A percentile compares a stretch with the other conserved stretches of the same genome.
These are phyloP conservation scores for Pristis pectinata DNA, from an alignment of 2,797 vertebrate genomes.

Conservation along the genomic window DNA sequence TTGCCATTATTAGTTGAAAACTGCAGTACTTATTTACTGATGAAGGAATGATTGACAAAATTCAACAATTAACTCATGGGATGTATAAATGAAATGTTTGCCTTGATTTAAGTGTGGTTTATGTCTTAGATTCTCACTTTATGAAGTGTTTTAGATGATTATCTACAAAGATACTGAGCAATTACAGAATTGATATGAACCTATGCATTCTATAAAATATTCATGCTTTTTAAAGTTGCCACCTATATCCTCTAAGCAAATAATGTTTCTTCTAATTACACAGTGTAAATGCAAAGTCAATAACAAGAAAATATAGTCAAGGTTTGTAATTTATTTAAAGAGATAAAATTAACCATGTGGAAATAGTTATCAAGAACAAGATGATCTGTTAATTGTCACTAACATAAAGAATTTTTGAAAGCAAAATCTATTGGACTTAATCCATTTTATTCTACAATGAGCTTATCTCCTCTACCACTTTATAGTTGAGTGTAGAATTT, in stretches of 20 bases:
- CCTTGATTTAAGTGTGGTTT: background rate
- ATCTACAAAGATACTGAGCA: background rate
- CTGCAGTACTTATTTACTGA: background rate
- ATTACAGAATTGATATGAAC: background rate
- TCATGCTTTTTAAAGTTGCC: background rate
- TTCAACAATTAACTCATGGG: background rate
- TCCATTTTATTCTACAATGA: background rate
- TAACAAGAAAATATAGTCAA: background rate
- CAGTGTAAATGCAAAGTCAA: background rate
- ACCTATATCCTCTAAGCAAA: background rate
- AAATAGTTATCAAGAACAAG: slow-evolving; percentile 6
- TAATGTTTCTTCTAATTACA: background rate
- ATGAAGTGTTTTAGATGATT: background rate
- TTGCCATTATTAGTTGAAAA: background rate
- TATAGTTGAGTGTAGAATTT: background rate
- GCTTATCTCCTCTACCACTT: background rate
- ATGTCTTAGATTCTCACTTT: background rate
- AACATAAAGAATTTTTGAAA: background rate
- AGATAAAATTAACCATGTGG: slow-evolving; percentile 6
- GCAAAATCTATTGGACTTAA: background rate
- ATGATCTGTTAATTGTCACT: background rate
- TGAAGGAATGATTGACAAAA: background rate
- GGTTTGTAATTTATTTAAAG: background rate
- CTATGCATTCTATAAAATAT: background rate
- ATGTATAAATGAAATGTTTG: background rate